Evolutionary conservation across 2,888 invertebrate species (phyloP).

Genomic region (Nemotelus nigrinus): DNA sequence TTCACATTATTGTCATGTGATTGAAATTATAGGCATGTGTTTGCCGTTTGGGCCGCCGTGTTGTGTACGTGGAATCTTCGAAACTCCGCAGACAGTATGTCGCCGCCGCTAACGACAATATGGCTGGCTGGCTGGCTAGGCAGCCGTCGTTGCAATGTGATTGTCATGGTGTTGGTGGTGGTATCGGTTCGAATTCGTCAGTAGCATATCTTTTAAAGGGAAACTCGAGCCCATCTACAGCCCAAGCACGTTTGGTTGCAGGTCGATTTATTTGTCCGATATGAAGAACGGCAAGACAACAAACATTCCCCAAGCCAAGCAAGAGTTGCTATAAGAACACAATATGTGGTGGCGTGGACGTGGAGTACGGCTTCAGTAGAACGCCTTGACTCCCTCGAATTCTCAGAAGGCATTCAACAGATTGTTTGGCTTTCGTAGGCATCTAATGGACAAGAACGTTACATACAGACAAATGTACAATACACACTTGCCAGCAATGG

Average conservation of each 20-base stretch:
- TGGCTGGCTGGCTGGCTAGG: neutral
- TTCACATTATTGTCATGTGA: neutral
- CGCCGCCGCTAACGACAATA: slow-evolving; percentile 42
- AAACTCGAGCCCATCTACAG: slow-evolving; percentile 29
- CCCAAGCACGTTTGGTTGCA: slow-evolving; percentile 25
- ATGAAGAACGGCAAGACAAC: neutral
- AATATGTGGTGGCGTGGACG: neutral
- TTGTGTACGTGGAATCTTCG: slow-evolving; percentile 33
- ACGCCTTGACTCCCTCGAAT: slow-evolving; percentile 17
- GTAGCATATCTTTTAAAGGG: slow-evolving; percentile 1
- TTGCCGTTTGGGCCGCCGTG: neutral
- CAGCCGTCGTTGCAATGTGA: neutral
- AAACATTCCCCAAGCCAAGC: too few relatives aligned
- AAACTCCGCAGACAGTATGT: slow-evolving; percentile 46
- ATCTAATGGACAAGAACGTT: slow-evolving; percentile 14
- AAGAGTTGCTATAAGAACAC: neutral
- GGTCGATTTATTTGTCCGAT: neutral
- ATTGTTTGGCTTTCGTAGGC: slow-evolving; percentile 38
- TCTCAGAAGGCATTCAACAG: slow-evolving; percentile 40
- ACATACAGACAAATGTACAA: neutral
- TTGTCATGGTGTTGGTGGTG: neutral
- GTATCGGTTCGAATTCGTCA: neutral
- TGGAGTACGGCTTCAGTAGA: slow-evolving; percentile 12
- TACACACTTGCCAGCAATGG: too few relatives aligned
- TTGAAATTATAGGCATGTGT: neutral